Evolutionary conservation across 2,888 invertebrate genomes (phyloP), one percentile per base, ranked within the genome.

Genomic region (Parnassius orleans): DNA sequence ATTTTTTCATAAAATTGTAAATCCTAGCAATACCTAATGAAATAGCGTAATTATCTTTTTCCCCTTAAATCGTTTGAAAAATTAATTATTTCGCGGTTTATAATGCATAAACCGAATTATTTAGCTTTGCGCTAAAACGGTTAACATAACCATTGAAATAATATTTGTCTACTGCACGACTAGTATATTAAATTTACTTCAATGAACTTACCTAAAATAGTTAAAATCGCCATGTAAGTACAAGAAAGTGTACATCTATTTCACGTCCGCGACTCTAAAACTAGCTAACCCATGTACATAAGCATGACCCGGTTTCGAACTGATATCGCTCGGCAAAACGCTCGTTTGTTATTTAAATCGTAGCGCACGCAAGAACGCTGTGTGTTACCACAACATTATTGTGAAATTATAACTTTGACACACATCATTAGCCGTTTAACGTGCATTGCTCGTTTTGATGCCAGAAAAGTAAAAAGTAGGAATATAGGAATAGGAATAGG

Each of bases 281-380:
- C 60, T 65, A 65, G 61, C 66, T 67, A 65, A 72, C 66, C 68
- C 67, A 67, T 65, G 63, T 65, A 66, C 63, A 66, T 64, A 66
- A 70, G 67, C 57, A 65, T 77, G 77, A 77, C 77, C 78, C 70
- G 72, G 75, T 76, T 77, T 71, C 62, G 57, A 56, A 65, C 70
- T 73, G 78, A 76, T 78, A 78, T 74, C 74, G 76, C 72, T 67
- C 61, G 65, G 69, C 69, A 69, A 72, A 70, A 65, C 68, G 70
- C 62, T 71, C 68, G 71, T 74, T 72, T 72, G 72, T 74, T 75
- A 71, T 70, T 73, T 68, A 69, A 72, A 70, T 70, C 64, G 62
- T 65, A 66, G 66, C 65, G 66, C 65, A 64, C 68, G 70, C 66
- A 60, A 63, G 61, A 64, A 60, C 64, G 55, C 52, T 52, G 57